Evolutionary conservation across 2,888 invertebrate species (phyloP).

Genomic region (Andricus quercusramuli): DNA sequence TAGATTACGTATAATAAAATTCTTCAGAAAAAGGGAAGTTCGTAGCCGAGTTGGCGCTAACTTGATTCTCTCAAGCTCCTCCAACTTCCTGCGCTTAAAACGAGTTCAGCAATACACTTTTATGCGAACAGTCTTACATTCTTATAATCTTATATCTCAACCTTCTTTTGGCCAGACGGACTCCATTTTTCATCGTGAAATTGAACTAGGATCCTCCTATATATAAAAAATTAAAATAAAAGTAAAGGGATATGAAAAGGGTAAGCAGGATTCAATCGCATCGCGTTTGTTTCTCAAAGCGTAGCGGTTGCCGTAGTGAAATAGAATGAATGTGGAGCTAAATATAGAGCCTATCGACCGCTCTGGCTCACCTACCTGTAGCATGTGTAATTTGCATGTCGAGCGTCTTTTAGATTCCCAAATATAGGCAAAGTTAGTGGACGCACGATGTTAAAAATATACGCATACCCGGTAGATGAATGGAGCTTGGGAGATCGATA

Average conservation of each 20-base stretch:
- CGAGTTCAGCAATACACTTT: background rate
- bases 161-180: background rate
- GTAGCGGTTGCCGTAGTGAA: constrained; percentile 53
- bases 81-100: background rate
- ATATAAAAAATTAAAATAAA: background rate
- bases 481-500: constrained; percentile 51
- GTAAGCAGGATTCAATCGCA: constrained; percentile 46
- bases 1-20: background rate
- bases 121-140: background rate
- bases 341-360: constrained; percentile 68
- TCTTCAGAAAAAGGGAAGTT: background rate
- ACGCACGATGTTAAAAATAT: constrained; percentile 52
- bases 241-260: background rate
- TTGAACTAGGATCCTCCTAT: background rate
- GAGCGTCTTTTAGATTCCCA: constrained; percentile 55
- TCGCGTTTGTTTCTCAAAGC: constrained; percentile 39
- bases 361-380: constrained; percentile 65
- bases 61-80: background rate
- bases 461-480: constrained; percentile 48
- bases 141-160: background rate
- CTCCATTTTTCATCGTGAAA: background rate
- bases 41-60: background rate
- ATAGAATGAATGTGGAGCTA: constrained; percentile 64
- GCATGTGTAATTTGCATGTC: constrained; percentile 65
- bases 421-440: constrained; percentile 54